These are phyloP conservation scores for Sterrhoptilus dennistouni DNA, from an alignment of 2,113 vertebrate genomes.

Conservation along the genomic window DNA sequence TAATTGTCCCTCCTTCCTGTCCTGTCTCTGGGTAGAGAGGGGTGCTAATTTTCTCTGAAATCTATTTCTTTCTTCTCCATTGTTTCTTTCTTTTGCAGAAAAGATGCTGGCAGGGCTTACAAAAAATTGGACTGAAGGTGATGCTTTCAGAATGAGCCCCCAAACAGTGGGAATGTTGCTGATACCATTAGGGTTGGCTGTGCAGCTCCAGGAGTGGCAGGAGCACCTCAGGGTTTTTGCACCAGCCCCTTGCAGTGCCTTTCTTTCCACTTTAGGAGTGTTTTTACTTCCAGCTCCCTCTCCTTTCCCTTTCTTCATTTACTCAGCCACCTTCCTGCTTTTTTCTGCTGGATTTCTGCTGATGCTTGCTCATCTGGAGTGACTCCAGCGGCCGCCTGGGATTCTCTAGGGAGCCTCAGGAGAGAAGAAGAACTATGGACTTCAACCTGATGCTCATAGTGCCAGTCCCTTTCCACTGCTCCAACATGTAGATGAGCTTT, in stretches of 20 bases:
- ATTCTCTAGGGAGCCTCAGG: not conserved
- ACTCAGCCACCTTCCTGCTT: not conserved
- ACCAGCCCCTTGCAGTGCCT: not conserved
- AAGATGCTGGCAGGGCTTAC: not conserved
- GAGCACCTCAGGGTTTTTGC: not conserved
- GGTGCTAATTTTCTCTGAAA: not conserved
- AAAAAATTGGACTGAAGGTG: not conserved
- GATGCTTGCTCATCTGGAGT: not conserved
- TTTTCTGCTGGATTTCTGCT: not conserved
- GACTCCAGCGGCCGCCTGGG: fast-evolving
- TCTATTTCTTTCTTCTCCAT: not conserved
- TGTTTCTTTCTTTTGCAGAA: not conserved
- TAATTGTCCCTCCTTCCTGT: not conserved
- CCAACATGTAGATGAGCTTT: not conserved
- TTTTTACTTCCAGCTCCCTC: not conserved
- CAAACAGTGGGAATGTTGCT: not conserved
- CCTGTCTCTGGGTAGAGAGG: not conserved
- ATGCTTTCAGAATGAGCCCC: not conserved
- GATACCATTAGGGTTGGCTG: not conserved
- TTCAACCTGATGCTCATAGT: not conserved
- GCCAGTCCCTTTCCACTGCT: not conserved
- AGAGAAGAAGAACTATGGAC: not conserved
- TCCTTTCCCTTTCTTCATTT: fast-evolving
- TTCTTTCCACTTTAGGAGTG: not conserved
- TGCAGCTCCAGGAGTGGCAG: not conserved